Conservation (phyloP, 2,113 vertebrate genomes). For the Indicator indicator region DNA sequence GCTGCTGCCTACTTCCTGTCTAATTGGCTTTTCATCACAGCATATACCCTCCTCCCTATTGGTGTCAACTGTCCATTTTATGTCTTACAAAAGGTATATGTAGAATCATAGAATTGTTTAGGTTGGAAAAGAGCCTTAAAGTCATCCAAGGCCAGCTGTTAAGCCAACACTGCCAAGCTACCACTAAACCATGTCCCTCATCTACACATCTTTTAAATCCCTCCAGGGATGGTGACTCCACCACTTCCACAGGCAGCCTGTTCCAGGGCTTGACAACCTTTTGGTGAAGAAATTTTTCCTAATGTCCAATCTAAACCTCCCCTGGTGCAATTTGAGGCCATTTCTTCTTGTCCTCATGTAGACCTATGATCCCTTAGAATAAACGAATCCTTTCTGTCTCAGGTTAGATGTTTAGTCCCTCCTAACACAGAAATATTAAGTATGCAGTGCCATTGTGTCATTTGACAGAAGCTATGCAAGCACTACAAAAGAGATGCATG, state of each 20-base stretch:
- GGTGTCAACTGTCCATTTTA: neutral
- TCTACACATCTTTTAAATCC: neutral
- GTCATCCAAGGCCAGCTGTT: neutral
- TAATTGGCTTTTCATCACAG: neutral
- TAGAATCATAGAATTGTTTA: neutral
- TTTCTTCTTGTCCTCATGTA: neutral
- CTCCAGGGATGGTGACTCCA: neutral
- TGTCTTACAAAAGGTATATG: rapidly evolving
- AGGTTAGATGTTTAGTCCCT: neutral
- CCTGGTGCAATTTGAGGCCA: neutral
- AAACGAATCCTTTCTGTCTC: neutral
- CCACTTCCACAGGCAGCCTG: neutral
- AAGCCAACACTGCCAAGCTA: neutral
- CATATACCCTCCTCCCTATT: neutral
- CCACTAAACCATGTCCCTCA: neutral
- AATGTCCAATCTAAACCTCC: neutral
- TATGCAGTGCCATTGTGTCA: neutral
- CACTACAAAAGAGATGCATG: neutral
- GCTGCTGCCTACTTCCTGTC: neutral
- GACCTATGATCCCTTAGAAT: rapidly evolving
- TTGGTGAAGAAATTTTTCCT: neutral
- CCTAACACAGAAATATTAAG: neutral
- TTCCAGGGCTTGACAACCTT: neutral
- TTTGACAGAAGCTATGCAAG: neutral
- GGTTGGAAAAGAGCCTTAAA: neutral